Percentiles rank a stretch among this genome's conserved stretches.
Evolutionary conservation across 2,113 vertebrate species (phyloP).

Genomic region (Anser brachyrhynchus): DNA sequence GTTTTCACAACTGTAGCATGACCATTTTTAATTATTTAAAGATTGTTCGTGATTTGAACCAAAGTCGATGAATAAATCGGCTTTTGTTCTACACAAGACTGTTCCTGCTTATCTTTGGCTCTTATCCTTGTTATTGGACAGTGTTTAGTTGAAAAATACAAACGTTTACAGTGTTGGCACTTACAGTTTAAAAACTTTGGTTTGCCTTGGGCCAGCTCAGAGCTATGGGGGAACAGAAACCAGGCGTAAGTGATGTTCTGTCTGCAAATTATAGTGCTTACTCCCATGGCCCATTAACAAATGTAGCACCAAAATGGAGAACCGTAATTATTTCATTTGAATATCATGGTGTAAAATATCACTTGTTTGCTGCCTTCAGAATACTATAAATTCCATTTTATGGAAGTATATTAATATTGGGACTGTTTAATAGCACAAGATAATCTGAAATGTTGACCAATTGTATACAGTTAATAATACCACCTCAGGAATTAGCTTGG

Average conservation of each 20-base stretch:
- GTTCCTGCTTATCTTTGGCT: constrained; percentile 69
- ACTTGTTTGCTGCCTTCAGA: constrained; percentile 65
- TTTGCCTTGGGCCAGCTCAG: constrained; percentile 65
- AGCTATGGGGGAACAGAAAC: constrained; percentile 41
- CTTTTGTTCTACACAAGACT: constrained; percentile 51
- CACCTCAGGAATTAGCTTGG: constrained; percentile 80
- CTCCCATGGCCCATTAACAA: constrained; percentile 51
- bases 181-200: constrained; percentile 56
- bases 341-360: constrained; percentile 24
- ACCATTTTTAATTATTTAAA: constrained; percentile 72
- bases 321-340: constrained; percentile 6
- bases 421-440: constrained; percentile 75
- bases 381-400: constrained; percentile 26
- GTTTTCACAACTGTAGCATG: constrained; percentile 76
- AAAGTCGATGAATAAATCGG: constrained; percentile 13
- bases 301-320: constrained; percentile 56
- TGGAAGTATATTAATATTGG: constrained; percentile 17
- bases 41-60: constrained; percentile 57
- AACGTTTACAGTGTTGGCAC: constrained; percentile 77
- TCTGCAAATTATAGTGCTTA: constrained; percentile 38
- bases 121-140: constrained; percentile 53
- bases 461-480: constrained; percentile 65
- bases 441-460: constrained; percentile 61
- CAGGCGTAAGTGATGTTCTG: constrained; percentile 11
- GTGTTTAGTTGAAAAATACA: constrained; percentile 57